phyloP scores from a whole-genome alignment of 1,140 invertebrate species.

The Platyura marginata region DNA sequence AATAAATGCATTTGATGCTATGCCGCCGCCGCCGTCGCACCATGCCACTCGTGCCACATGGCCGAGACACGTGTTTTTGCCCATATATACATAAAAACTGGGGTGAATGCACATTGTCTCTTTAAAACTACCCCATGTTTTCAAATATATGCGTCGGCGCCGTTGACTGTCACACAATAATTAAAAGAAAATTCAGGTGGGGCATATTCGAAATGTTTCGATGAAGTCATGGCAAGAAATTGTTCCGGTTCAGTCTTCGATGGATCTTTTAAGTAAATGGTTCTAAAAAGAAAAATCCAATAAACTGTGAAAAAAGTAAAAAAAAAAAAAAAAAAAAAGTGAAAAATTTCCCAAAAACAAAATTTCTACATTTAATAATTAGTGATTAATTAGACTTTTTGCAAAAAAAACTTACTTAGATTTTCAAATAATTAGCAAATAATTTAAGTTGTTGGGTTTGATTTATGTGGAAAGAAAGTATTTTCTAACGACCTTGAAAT shows the following conservation, averaged over 20 bases:
- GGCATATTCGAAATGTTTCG: no score
- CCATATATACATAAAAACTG: no score
- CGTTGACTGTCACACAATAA: no score
- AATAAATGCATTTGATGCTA: no score
- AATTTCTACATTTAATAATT: neutral
- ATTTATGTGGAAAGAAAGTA: neutral
- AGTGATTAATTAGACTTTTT: neutral
- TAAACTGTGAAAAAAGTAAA: neutral
- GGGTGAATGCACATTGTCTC: no score
- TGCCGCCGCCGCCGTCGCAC: no score
- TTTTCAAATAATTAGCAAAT: neutral
- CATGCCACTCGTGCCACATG: no score
- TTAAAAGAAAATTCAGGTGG: no score
- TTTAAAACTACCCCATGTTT: no score
- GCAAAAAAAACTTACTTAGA: neutral
- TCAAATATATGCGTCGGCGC: no score
- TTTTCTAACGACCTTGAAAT: slow-evolving; percentile 10
- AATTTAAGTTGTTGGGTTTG: neutral
- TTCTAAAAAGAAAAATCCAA: neutral
- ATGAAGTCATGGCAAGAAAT: no score
- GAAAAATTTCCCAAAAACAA: neutral
- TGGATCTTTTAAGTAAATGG: neutral
- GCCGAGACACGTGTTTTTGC: no score
- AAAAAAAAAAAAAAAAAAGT: neutral
- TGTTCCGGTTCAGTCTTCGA: slow-evolving; percentile 1